A percentile compares a stretch with the other conserved stretches of the same genome.
Conservation (phyloP, 2,797 vertebrate genomes). For the Enteromius trimaculatus region DNA sequence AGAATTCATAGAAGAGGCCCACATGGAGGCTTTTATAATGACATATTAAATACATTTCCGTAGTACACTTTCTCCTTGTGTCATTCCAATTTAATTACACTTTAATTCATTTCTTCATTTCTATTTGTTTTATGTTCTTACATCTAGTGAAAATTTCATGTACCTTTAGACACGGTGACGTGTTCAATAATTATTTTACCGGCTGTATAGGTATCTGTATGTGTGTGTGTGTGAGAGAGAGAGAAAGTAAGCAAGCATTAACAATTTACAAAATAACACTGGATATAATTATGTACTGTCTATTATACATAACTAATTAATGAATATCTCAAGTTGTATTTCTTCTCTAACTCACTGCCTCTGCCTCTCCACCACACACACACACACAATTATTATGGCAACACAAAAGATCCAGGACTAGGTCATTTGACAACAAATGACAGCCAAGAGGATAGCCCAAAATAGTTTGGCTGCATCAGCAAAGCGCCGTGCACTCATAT, state of each 20-base stretch:
- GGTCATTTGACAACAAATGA: conserved; percentile 58
- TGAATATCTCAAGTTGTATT: conserved; percentile 18
- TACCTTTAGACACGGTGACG: no score
- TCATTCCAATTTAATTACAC: no score
- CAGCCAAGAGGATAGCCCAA: conserved; percentile 51
- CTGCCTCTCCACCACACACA: neutral
- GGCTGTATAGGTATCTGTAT: neutral
- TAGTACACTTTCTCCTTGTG: no score
- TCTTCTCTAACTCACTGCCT: neutral
- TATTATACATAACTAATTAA: conserved; percentile 19
- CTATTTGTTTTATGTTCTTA: no score
- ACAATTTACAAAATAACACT: neutral
- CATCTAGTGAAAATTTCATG: no score
- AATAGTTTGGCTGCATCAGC: conserved; percentile 65
- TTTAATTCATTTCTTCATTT: no score
- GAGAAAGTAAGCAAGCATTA: conserved; percentile 1
- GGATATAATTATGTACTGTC: neutral
- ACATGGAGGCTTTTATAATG: no score
- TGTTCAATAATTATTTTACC: no score
- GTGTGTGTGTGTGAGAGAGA: neutral
- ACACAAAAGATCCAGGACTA: conserved; percentile 52
- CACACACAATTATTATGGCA: conserved; percentile 46
- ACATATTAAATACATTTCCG: no score
- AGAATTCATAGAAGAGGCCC: no score
- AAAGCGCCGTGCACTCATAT: conserved; percentile 46